These are phyloP conservation scores for Drosophila kepulauana DNA, from an alignment of 1,140 invertebrate species.

Conservation along the genomic window DNA sequence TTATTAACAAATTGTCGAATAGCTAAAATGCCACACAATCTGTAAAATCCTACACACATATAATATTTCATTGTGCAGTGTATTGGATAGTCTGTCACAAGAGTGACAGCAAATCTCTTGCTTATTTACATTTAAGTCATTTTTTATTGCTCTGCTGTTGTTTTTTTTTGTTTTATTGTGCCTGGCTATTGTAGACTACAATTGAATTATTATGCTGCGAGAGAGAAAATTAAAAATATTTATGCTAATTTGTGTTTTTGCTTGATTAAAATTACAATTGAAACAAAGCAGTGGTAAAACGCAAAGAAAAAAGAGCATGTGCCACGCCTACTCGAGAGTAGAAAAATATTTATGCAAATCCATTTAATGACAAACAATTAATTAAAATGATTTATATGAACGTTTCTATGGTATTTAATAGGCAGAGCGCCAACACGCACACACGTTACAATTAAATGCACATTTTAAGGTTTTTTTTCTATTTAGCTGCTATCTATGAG, in stretches of 20 bases:
- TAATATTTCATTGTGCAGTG: not conserved
- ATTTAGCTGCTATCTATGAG: not conserved
- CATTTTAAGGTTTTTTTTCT: conserved; percentile 38
- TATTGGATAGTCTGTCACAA: conserved; percentile 8
- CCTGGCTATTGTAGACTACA: conserved; percentile 5
- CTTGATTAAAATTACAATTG: conserved; percentile 74
- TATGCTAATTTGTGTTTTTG: conserved; percentile 72
- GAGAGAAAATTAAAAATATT: conserved; percentile 63
- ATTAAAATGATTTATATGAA: conserved; percentile 77
- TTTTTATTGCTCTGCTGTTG: conserved; percentile 13
- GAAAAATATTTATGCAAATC: conserved; percentile 79
- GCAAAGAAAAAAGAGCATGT: conserved; percentile 6
- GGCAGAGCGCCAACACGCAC: conserved; percentile 31
- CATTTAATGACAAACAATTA: conserved; percentile 82
- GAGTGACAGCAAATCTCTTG: conserved; percentile 2
- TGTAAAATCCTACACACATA: not conserved
- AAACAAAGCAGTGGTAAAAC: conserved; percentile 36
- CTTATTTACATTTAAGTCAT: conserved; percentile 21
- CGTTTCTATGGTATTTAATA: conserved; percentile 72
- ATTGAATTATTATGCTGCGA: conserved; percentile 45
- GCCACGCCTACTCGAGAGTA: conserved; percentile 44
- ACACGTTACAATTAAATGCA: conserved; percentile 64
- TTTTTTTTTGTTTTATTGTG: conserved; percentile 9
- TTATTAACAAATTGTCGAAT: not conserved
- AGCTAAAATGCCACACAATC: not conserved